Conservation (phyloP, 2,888 invertebrate species). For the Protula sp. region DNA sequence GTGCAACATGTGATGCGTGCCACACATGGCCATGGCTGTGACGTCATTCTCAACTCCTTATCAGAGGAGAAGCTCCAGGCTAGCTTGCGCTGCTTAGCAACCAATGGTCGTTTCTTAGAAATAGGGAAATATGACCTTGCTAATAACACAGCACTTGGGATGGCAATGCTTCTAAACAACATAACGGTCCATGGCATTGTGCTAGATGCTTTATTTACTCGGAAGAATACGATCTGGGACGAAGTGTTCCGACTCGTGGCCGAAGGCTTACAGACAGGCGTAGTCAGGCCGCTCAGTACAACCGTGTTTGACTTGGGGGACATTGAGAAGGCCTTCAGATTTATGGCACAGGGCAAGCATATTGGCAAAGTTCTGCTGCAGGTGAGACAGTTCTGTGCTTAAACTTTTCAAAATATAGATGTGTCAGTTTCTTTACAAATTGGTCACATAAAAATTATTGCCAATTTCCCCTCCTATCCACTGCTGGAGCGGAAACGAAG, state of each 20-base stretch:
- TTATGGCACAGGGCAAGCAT: not conserved
- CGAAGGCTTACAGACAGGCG: not conserved
- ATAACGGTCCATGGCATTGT: slow-evolving; percentile 9
- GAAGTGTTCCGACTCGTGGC: not conserved
- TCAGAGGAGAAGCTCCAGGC: slow-evolving; percentile 10
- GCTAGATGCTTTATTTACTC: slow-evolving; percentile 5
- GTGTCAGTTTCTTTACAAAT: too few species aligned
- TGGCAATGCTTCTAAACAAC: slow-evolving; percentile 7
- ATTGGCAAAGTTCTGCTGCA: not conserved
- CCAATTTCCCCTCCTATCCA: too few species aligned
- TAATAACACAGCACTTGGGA: slow-evolving; percentile 4
- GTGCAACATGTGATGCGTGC: too few species aligned
- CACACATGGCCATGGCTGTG: too few species aligned
- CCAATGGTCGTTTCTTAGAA: slow-evolving; percentile 8
- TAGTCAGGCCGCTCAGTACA: not conserved
- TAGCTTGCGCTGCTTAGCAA: slow-evolving; percentile 3
- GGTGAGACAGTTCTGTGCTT: too few species aligned
- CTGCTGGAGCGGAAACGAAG: too few species aligned
- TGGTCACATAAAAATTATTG: too few species aligned
- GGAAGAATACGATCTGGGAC: not conserved
- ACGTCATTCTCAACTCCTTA: slow-evolving; percentile 13
- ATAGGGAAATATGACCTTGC: slow-evolving; percentile 13
- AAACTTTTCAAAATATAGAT: too few species aligned
- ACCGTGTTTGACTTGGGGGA: not conserved
- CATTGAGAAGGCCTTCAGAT: not conserved